A percentile compares a stretch with the other conserved stretches of the same genome.
Conservation (phyloP, 1,140 invertebrate species). For the Habropoda laboriosa region DNA sequence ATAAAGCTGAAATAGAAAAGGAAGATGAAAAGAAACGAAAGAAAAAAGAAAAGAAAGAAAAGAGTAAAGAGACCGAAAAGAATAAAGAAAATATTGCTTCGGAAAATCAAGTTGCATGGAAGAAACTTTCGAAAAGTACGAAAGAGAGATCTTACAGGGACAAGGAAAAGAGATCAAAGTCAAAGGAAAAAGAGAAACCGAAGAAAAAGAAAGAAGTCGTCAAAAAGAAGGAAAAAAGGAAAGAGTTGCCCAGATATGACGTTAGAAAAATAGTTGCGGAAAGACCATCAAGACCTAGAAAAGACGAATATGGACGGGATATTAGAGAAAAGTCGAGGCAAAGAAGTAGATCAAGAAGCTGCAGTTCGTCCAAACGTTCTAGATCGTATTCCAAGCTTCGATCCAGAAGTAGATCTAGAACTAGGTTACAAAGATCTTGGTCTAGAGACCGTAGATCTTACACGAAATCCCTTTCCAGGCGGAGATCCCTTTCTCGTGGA, state of each 20-base stretch:
- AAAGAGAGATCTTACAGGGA: slow-evolving; percentile 92
- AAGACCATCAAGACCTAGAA: slow-evolving; percentile 84
- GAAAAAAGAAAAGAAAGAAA: slow-evolving; percentile 79
- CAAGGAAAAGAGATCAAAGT: slow-evolving; percentile 82
- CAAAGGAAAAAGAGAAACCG: slow-evolving; percentile 78
- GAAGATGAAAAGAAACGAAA: slow-evolving; percentile 78
- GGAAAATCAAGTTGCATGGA: slow-evolving; percentile 84
- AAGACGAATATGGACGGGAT: slow-evolving; percentile 92
- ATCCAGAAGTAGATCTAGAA: slow-evolving; percentile 74
- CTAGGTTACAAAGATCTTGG: slow-evolving; percentile 60
- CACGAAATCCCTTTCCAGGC: slow-evolving; percentile 70
- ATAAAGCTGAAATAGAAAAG: slow-evolving; percentile 59
- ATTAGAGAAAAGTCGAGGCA: slow-evolving; percentile 80
- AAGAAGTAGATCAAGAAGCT: slow-evolving; percentile 74
- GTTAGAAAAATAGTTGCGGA: slow-evolving; percentile 89
- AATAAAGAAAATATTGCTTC: slow-evolving; percentile 83
- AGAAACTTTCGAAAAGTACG: slow-evolving; percentile 89
- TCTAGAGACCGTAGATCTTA: slow-evolving; percentile 63
- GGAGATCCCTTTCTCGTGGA: slow-evolving; percentile 70
- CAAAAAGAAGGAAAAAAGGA: slow-evolving; percentile 87
- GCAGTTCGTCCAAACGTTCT: slow-evolving; percentile 47
- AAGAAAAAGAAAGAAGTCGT: slow-evolving; percentile 88
- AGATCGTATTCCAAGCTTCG: slow-evolving; percentile 76
- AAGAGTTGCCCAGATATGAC: slow-evolving; percentile 91
- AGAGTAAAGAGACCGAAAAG: slow-evolving; percentile 82